A percentile compares a stretch with the other conserved stretches of the same genome.
Conservation (phyloP, 1,140 invertebrate genomes). For the Hesperophylax magnus region DNA sequence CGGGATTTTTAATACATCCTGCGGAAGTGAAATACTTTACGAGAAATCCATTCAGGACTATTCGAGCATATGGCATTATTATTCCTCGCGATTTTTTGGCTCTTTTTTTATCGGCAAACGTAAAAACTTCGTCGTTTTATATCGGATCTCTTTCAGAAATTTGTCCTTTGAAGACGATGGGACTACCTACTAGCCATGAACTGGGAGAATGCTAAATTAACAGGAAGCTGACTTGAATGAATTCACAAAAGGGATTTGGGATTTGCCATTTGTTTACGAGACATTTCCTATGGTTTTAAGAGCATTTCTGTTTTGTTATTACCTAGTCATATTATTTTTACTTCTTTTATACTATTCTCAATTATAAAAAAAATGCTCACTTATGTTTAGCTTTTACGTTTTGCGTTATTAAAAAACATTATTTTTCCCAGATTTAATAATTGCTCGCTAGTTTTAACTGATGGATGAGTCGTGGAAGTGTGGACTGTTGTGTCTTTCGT, state of each 20-base stretch:
- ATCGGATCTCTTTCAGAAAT: constrained; percentile 5
- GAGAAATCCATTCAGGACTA: constrained; percentile 51
- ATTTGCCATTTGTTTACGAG: no score
- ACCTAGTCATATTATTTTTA: no score
- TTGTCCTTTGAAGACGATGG: constrained; percentile 14
- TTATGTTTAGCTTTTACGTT: no score
- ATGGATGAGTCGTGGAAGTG: no score
- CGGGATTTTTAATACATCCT: constrained; percentile 53
- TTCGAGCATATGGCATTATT: constrained; percentile 55
- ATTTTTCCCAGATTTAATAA: no score
- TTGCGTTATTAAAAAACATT: no score
- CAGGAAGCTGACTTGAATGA: constrained; percentile 40
- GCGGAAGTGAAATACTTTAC: constrained; percentile 54
- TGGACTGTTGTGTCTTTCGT: no score
- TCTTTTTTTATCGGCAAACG: not conserved
- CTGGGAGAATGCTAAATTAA: constrained; percentile 38
- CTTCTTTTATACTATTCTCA: no score
- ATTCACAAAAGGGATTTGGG: not conserved
- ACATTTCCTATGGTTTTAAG: no score
- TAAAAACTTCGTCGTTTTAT: constrained; percentile 31
- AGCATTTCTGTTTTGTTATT: no score
- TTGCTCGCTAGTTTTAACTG: no score
- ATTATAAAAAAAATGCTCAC: no score
- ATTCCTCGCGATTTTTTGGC: constrained; percentile 31
- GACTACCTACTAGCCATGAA: constrained; percentile 14